These are phyloP conservation scores for Iguana delicatissima DNA, from an alignment of 2,797 vertebrate species.

Conservation along the genomic window DNA sequence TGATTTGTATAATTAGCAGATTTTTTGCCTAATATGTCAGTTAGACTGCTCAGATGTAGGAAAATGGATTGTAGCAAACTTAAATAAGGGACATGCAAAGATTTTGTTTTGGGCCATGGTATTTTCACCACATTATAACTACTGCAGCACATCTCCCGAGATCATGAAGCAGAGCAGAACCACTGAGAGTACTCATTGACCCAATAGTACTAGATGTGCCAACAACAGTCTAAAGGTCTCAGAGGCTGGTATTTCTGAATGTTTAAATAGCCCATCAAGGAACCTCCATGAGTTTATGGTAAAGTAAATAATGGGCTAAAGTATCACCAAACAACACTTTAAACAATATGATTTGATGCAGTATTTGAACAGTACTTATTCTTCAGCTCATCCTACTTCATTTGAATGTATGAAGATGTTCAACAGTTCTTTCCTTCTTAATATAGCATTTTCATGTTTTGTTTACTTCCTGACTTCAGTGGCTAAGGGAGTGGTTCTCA, in stretches of 20 bases:
- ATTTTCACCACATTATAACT: not conserved
- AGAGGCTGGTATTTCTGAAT: not conserved
- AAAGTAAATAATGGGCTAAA: not conserved
- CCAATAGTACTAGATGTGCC: not conserved
- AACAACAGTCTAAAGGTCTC: not conserved
- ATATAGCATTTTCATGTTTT: too few species aligned
- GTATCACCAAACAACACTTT: not conserved
- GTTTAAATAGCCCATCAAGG: not conserved
- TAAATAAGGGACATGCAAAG: too few species aligned
- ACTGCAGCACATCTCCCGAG: not conserved
- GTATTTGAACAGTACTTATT: not conserved
- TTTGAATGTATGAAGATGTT: too few species aligned
- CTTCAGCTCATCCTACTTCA: too few species aligned
- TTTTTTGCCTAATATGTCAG: too few species aligned
- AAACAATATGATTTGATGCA: not conserved
- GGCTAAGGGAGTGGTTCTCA: not conserved
- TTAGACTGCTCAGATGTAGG: too few species aligned
- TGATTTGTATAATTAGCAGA: too few species aligned
- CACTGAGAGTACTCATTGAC: not conserved
- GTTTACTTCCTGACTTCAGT: not conserved
- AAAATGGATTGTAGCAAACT: too few species aligned
- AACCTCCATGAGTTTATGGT: too few species aligned
- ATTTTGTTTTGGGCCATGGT: not conserved
- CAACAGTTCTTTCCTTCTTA: too few species aligned
- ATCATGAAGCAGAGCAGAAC: not conserved